Conservation (phyloP, 2,113 vertebrate species). For the Syngnathoides biaculeatus region DNA sequence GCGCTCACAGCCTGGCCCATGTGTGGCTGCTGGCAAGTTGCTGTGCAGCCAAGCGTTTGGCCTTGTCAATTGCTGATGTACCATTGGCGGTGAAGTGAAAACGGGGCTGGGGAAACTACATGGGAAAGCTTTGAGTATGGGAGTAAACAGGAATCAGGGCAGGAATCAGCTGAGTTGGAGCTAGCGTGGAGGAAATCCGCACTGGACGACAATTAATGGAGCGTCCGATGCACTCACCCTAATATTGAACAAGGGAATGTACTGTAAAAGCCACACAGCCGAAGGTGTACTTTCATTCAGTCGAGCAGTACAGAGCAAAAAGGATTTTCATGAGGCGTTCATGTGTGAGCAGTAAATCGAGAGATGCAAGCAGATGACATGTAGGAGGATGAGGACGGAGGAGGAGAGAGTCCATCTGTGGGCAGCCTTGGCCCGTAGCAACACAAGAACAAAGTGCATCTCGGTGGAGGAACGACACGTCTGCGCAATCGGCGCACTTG, state of each 20-base stretch:
- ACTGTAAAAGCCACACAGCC: neutral
- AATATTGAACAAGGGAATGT: constrained; percentile 3
- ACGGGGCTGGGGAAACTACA: constrained; percentile 11
- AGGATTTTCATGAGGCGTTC: constrained; percentile 34
- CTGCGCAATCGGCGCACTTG: constrained; percentile 24
- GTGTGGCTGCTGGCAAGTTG: constrained; percentile 27
- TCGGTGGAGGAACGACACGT: constrained; percentile 26
- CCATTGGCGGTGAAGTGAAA: constrained; percentile 54
- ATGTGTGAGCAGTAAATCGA: constrained; percentile 34
- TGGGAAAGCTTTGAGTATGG: constrained; percentile 28
- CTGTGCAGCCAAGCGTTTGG: constrained; percentile 35
- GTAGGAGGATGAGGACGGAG: constrained; percentile 61
- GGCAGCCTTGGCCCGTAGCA: constrained; percentile 52
- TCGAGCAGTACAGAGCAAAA: neutral
- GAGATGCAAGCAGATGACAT: constrained; percentile 58
- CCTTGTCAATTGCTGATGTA: constrained; percentile 52
- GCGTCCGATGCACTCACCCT: neutral
- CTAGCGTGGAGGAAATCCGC: constrained; percentile 15
- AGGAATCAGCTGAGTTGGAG: constrained; percentile 9
- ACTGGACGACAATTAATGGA: constrained; percentile 15
- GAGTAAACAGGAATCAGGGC: constrained; percentile 25
- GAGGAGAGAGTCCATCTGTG: constrained; percentile 53
- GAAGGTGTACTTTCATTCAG: neutral
- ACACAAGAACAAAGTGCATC: constrained; percentile 37
- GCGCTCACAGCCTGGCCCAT: constrained; percentile 25